Evolutionary conservation across 2,888 invertebrate species (phyloP).

Genomic region (Scaptomyza reducta): DNA sequence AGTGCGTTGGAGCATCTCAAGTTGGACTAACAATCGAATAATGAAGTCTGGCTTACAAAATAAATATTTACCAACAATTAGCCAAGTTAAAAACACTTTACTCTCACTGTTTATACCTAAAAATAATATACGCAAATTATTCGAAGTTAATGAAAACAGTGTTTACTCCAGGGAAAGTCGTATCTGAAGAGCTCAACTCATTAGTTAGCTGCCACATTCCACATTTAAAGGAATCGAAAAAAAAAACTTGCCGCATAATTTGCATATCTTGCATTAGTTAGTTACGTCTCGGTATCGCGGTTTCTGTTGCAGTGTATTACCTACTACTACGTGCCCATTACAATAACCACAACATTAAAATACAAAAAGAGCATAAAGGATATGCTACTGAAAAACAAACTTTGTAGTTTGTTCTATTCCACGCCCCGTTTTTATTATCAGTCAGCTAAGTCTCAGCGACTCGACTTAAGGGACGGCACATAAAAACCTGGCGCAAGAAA

Average conservation of each 20-base stretch:
- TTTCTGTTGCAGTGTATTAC: constrained; percentile 57
- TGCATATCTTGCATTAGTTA: constrained; percentile 59
- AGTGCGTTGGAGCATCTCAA: no score
- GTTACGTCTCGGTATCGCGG: constrained; percentile 5
- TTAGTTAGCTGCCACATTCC: constrained; percentile 30
- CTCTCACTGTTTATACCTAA: background rate
- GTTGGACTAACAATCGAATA: no score
- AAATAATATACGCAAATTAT: background rate
- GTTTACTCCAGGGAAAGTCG: background rate
- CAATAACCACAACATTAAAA: constrained; percentile 78
- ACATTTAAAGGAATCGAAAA: background rate
- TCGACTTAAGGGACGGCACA: constrained; percentile 68
- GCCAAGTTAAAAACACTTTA: background rate
- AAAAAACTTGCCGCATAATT: constrained; percentile 41
- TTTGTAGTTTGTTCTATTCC: constrained; percentile 64
- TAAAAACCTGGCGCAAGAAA: constrained; percentile 55
- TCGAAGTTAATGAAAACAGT: background rate
- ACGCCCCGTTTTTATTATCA: constrained; percentile 74
- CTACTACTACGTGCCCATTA: constrained; percentile 57
- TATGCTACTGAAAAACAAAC: constrained; percentile 54
- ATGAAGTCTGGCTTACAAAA: background rate
- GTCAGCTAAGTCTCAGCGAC: constrained; percentile 53
- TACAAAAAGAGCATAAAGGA: constrained; percentile 52
- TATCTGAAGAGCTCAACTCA: constrained; percentile 24
- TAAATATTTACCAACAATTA: background rate